Evolutionary conservation across 2,113 vertebrate species (phyloP).

Genomic region (Ciconia stormi): DNA sequence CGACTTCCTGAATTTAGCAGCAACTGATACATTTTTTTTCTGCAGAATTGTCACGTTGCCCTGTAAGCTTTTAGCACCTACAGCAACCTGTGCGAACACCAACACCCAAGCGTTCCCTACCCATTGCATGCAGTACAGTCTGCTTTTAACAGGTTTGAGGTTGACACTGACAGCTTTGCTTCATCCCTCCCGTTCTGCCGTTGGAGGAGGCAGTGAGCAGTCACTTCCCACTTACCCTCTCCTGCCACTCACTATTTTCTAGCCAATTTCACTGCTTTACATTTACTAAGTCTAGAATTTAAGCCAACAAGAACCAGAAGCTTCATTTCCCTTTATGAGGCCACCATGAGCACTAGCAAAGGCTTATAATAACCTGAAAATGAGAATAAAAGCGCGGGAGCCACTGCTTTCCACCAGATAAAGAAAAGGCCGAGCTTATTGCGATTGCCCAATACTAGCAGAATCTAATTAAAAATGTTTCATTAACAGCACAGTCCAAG

Average conservation of each 20-base stretch:
- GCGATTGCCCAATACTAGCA: not conserved
- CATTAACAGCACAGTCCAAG: not conserved
- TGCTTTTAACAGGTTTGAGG: not conserved
- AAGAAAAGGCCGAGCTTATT: not conserved
- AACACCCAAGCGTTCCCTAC: not conserved
- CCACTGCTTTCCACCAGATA: not conserved
- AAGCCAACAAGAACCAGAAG: not conserved
- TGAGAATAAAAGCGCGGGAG: not conserved
- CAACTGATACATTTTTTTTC: not conserved
- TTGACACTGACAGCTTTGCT: not conserved
- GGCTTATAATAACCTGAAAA: not conserved
- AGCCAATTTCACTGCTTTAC: not conserved
- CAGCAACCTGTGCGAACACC: not conserved
- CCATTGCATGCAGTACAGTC: accelerated
- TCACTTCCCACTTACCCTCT: not conserved
- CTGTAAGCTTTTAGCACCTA: not conserved
- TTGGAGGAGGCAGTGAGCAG: not conserved
- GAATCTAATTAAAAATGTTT: not conserved
- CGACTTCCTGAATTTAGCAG: not conserved
- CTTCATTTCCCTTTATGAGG: not conserved
- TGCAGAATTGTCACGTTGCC: not conserved
- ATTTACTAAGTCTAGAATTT: not conserved
- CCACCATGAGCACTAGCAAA: not conserved
- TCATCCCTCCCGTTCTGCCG: not conserved
- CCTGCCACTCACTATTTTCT: not conserved